Evolutionary conservation across 1,140 invertebrate species (phyloP).

Genomic region (Patella vulgata): DNA sequence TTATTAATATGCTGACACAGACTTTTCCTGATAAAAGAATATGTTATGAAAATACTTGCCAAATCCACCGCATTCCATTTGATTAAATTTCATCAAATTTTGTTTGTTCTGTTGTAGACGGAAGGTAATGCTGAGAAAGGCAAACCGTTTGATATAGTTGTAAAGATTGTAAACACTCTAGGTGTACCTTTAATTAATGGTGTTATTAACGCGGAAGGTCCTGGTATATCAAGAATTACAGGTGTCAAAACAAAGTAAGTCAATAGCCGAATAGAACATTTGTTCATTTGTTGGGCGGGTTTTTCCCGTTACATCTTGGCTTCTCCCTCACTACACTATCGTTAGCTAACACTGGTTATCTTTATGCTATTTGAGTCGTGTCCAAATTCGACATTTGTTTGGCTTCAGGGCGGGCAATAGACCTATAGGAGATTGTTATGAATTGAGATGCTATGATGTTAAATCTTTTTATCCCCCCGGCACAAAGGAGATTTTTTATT

Average conservation of each 20-base stretch:
- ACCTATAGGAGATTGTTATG: too few relatives aligned
- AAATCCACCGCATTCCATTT: too few relatives aligned
- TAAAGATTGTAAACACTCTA: slow-evolving; percentile 54
- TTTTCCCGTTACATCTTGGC: neutral
- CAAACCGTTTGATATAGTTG: slow-evolving; percentile 53
- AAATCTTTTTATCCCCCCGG: too few relatives aligned
- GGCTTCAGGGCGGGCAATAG: too few relatives aligned
- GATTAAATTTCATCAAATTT: too few relatives aligned
- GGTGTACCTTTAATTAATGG: slow-evolving; percentile 50
- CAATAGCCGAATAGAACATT: neutral
- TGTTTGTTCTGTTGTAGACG: slow-evolving; percentile 33
- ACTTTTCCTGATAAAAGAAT: too few relatives aligned
- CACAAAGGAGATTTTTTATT: too few relatives aligned
- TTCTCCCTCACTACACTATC: neutral
- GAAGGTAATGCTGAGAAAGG: slow-evolving; percentile 49
- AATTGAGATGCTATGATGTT: too few relatives aligned
- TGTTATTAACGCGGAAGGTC: slow-evolving; percentile 54
- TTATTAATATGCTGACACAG: too few relatives aligned
- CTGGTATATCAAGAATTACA: slow-evolving; percentile 47
- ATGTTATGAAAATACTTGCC: too few relatives aligned
- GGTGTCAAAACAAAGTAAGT: slow-evolving; percentile 57
- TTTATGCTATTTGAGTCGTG: neutral
- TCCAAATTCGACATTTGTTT: too few relatives aligned
- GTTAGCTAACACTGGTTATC: neutral
- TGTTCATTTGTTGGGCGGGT: neutral